A percentile compares a stretch with the other conserved stretches of the same genome.
These are phyloP conservation scores for Opisthocomus hoazin DNA, from an alignment of 2,113 vertebrate species.

Conservation along the genomic window DNA sequence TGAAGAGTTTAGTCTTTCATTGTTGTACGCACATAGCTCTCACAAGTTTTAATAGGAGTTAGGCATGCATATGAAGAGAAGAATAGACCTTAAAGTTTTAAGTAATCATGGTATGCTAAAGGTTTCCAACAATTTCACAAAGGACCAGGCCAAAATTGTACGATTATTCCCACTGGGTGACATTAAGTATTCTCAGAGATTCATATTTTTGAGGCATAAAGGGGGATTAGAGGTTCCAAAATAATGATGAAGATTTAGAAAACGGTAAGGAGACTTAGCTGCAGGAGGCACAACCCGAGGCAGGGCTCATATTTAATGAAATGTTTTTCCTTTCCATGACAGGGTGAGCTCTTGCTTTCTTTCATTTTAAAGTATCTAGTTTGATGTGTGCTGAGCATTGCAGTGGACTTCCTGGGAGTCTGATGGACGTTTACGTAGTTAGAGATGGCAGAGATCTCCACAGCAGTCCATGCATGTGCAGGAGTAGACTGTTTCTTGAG, in stretches of 20 bases:
- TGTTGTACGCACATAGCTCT: background rate
- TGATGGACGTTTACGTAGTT: background rate
- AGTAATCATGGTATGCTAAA: background rate
- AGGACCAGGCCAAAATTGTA: background rate
- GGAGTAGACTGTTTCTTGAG: background rate
- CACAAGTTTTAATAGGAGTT: background rate
- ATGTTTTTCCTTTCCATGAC: background rate
- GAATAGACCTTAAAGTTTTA: constrained; percentile 7
- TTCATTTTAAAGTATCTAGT: background rate
- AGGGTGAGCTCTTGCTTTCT: background rate
- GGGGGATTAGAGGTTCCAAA: background rate
- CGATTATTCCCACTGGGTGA: background rate
- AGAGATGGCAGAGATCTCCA: background rate
- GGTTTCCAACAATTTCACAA: background rate
- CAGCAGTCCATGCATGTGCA: background rate
- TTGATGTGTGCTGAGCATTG: background rate
- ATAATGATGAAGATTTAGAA: background rate
- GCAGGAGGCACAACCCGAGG: background rate
- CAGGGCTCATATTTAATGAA: background rate
- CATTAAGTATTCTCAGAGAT: background rate
- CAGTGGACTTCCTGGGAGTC: background rate
- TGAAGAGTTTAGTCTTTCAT: constrained; percentile 4
- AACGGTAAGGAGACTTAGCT: background rate
- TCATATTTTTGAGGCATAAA: background rate
- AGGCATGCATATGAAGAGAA: background rate